Base-by-base conservation (phyloP, 2,797 vertebrate genomes). In the Peromyscus eremicus region DNA sequence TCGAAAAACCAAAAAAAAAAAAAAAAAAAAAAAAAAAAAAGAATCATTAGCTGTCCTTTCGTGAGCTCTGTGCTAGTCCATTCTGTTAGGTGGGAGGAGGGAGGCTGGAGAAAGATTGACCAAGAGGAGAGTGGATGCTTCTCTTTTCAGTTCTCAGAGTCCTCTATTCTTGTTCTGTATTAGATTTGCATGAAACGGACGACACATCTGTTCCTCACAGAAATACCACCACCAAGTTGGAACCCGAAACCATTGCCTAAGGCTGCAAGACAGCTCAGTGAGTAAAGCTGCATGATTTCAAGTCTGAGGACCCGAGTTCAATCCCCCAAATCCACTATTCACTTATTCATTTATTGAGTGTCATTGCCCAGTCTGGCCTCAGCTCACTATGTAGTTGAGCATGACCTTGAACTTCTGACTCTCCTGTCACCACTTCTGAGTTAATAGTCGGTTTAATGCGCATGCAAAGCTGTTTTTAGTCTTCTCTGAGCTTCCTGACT, bases 41-140 rank as follows among this genome's bases (percentile, higher is more conserved):
- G 87, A 76, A 17, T 34, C 32, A 7, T 46, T 40, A 37, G 60
- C 23, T 17, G 43, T 21, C 60, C 40, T 79, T 66, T 49, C 43
- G 29, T 7, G 60, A 40, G 25, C 32, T 64, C 57, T n/a, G 23
- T 6, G 23, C 32, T 37, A 12, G 23, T 49, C 21, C 9, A 37
- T 32, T 70, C 32, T 49, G 21, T 75, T 29, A 19, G 43, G 64
- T 49, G 32, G 70, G n/a, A 25, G 27, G 12, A 17, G 43, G 7
- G 8, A 62, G 0, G n/a, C 46, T 43, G 23, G 68, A 64, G 90
- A 37, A 62, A 85, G 77, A 62, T 1, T 1, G n/a, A 55, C 19
- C 6, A 5, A n/a, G 37, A 80, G 40, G 21, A 16, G 4, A 5
- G 17, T 0, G 17, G 34, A 21, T 1, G 4, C 9, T 9, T 32